Evolutionary conservation across 2,888 invertebrate species (phyloP), one percentile per base, ranked within the genome.

Genomic region (Brenthis ino): DNA sequence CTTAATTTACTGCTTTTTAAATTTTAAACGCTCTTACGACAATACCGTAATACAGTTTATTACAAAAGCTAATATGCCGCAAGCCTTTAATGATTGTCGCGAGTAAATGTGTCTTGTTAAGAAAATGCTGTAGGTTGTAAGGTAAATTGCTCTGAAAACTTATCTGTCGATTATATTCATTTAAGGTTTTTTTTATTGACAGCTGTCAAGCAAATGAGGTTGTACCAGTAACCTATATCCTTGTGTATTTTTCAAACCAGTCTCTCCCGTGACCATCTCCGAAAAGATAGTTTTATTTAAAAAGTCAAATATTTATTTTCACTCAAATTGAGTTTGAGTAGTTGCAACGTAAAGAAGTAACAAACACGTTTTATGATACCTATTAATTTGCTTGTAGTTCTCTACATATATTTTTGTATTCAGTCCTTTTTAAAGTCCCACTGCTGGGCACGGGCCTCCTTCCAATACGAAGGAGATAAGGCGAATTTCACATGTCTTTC

Each of bases 71-170:
- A 54, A 57, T 67, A 66, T 51, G 69, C 69, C 69, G 65, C 65
- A 64, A 53, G 74, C 77, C 82, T 85, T 84, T 83, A 82, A 76
- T 75, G 73, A 79, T 79, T 83, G 82, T 80, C 81, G 76, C 75
- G 70, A 69, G 56, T 72, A 71, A 64, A 70, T 43, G 50, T 65
- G 50, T 65, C 64, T 58, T 37, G 51, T 68, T 67, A 67, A 58
- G 51, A 64, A 68, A 48, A 56, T 48, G 63, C 37, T 65, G n/a
- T 28, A 20, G 57, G 14, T 50, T 61, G 16, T 54, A 43, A 53
- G 58, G 58, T 50, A 54, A 55, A 50, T 55, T 60, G 58, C 47
- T 43, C 60, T 50, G 53, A 58, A 57, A 67, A 63, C 37, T 43
- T 43, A 43, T 43, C 11, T 11, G 8, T 43, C 11, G 11, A 43